phyloP scores from a whole-genome alignment of 2,888 invertebrate species.

The Nemurella pictetii region DNA sequence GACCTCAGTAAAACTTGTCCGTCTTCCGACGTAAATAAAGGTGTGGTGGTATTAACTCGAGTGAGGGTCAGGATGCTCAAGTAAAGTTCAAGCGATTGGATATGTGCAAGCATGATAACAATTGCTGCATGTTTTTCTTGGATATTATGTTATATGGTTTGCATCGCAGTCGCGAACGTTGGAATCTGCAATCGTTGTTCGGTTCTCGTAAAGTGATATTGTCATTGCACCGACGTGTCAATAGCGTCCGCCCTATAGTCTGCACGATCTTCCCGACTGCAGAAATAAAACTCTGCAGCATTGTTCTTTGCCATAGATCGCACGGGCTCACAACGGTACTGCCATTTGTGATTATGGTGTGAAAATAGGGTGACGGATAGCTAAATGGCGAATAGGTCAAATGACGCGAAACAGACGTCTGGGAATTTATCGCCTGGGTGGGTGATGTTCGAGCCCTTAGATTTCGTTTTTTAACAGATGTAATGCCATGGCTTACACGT shows the following conservation, averaged over 20 bases:
- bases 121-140: background rate
- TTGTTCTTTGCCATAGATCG: conserved; percentile 1
- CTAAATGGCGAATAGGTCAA: conserved; percentile 10
- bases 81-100: conserved; percentile 24
- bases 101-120: conserved; percentile 3
- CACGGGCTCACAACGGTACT: background rate
- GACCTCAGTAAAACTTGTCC: background rate
- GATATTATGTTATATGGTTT: background rate
- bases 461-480: too few species aligned
- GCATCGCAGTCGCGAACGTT: background rate
- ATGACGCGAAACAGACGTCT: conserved; percentile 16
- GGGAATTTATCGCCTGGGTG: conserved; percentile 18
- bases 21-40: conserved; percentile 23
- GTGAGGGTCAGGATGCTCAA: conserved; percentile 5
- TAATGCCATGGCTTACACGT: background rate
- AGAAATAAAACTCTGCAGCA: background rate
- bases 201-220: conserved; percentile 2
- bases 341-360: conserved; percentile 15
- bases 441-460: background rate
- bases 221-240: conserved; percentile 11
- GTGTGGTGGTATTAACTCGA: conserved; percentile 3
- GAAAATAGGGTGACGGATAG: conserved; percentile 18
- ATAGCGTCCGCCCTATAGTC: conserved; percentile 3
- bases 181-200: background rate
- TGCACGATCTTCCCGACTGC: background rate